Base-by-base conservation (phyloP, 2,888 invertebrate genomes). In the Folsomia candida region DNA sequence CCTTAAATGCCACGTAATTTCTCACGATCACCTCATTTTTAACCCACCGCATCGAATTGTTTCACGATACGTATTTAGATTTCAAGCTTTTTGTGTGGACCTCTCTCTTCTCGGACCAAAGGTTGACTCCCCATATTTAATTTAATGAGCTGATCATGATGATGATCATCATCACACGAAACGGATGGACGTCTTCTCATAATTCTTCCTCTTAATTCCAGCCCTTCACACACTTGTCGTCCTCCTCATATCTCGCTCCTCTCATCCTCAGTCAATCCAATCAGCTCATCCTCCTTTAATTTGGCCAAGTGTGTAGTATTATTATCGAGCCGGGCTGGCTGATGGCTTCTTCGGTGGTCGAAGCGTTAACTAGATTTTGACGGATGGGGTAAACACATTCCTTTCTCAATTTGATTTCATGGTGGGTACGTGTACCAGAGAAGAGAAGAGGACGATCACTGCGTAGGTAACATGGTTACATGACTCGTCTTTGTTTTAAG, bases 141-240 rank as follows among this genome's bases (percentile, higher is more conserved):
- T 47, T 64, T 64, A 64, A 51, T 64, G 63, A 64, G 63, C 63
- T 64, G 63, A 62, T 62, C 62, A 62, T 62, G 62, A 62, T 28
- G 25, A 28, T 62, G 27, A 51, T 64, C 61, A 59, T 59, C 62
- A 64, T 64, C 63, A 37, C 63, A 37, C 20, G 47, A 64, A 24
- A 22, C 6, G 51, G 22, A 20, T 54, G 18, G 6, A 6, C 18
- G 22, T 20, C 11, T 47, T 47, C 18, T 47, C 54, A 54, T 54
- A n/a, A n/a, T n/a, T n/a, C n/a, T n/a, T n/a, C n/a, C n/a, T n/a
- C n/a, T n/a, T 59, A 25, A 9, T 64, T 51, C 51, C 3, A 51
- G 6, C 47, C 63, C 51, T 61, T 61, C 26, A 61, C 63, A 62
- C 28, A 24, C n/a, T 6, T 54, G 11, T 20, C 20, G 18, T 37